A percentile compares a stretch with the other conserved stretches of the same genome.
These are phyloP conservation scores for Chironomus riparius DNA, from an alignment of 2,888 invertebrate genomes.

Conservation along the genomic window DNA sequence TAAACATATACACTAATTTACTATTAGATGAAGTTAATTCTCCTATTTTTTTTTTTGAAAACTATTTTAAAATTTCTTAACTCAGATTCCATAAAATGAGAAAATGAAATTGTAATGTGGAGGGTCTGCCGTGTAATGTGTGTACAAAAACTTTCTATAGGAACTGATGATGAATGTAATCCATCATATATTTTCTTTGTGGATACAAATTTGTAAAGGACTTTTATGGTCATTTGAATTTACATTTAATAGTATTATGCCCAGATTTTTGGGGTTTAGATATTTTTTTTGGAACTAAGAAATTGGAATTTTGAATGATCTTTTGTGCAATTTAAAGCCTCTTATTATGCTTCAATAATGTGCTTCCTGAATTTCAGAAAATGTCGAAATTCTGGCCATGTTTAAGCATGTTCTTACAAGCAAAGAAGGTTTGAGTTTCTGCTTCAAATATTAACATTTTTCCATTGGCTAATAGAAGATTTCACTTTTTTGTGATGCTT, in stretches of 20 bases:
- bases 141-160: too few species aligned
- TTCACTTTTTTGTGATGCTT: too few species aligned
- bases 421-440: too few species aligned
- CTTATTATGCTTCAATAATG: too few species aligned
- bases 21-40: not conserved
- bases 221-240: not conserved
- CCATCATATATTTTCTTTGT: not conserved
- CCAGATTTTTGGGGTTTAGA: not conserved
- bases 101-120: not conserved
- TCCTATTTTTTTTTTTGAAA: not conserved
- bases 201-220: not conserved
- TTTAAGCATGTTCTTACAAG: too few species aligned
- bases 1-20: not conserved
- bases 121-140: not conserved
- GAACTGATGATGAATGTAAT: too few species aligned
- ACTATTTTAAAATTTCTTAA: too few species aligned
- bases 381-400: too few species aligned
- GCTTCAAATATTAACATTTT: too few species aligned
- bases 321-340: too few species aligned
- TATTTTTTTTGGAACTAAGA: not conserved
- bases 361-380: too few species aligned
- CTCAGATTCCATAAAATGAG: not conserved
- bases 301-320: too few species aligned
- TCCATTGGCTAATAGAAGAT: not conserved
- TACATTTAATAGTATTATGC: not conserved